phyloP scores from a whole-genome alignment of 2,797 vertebrate species.

The Cuculus canorus region DNA sequence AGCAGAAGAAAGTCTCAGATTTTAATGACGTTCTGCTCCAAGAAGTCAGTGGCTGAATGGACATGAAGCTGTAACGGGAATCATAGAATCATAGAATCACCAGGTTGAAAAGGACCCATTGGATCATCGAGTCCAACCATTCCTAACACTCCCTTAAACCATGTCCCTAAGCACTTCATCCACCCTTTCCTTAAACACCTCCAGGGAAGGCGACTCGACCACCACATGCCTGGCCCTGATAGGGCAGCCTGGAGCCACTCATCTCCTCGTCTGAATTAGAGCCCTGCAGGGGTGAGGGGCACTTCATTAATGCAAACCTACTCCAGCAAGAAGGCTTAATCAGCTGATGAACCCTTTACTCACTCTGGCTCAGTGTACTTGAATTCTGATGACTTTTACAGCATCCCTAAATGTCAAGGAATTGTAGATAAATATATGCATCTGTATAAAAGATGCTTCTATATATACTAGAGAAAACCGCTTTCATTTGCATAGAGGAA shows the following conservation, averaged over 20 bases:
- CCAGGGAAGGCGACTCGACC: no score
- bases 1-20: background rate
- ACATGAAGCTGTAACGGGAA: background rate
- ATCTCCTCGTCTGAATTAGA: background rate
- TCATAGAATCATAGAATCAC: no score
- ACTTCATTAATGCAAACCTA: background rate
- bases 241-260: background rate
- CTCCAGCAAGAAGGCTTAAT: background rate
- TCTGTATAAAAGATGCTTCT: background rate
- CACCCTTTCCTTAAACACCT: no score
- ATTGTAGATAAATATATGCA: background rate
- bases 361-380: background rate
- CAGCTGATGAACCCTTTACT: background rate
- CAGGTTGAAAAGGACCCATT: no score
- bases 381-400: background rate
- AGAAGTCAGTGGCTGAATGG: background rate
- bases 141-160: no score
- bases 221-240: accelerated
- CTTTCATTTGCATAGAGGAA: background rate
- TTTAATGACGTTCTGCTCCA: background rate
- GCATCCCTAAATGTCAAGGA: background rate
- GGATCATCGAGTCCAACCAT: no score
- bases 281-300: background rate
- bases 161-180: no score
- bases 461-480: background rate